phyloP scores from a whole-genome alignment of 2,888 invertebrate genomes.

The Mechanitis messenoides region DNA sequence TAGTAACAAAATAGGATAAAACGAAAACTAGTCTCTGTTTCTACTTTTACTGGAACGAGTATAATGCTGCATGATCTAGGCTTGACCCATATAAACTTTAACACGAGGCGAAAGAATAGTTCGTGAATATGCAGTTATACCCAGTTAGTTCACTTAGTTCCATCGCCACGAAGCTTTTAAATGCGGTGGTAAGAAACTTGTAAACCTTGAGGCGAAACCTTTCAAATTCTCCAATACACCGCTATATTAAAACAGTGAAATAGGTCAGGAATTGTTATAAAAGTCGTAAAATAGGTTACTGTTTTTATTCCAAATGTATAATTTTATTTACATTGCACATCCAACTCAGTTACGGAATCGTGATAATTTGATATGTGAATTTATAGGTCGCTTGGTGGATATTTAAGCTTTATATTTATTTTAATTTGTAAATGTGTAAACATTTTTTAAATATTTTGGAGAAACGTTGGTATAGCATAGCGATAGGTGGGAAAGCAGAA shows the following conservation, averaged over 20 bases:
- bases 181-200: slow-evolving; percentile 59
- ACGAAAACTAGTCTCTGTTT: slow-evolving; percentile 17
- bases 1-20: slow-evolving; percentile 8
- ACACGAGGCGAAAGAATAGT: slow-evolving; percentile 54
- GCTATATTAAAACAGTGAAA: slow-evolving; percentile 43
- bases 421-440: slow-evolving; percentile 9
- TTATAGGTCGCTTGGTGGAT: slow-evolving; percentile 10
- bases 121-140: slow-evolving; percentile 57
- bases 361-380: slow-evolving; percentile 22
- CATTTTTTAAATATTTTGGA: slow-evolving; percentile 3
- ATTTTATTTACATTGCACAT: slow-evolving; percentile 17
- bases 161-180: slow-evolving; percentile 59
- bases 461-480: too few species aligned
- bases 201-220: slow-evolving; percentile 52
- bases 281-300: slow-evolving; percentile 23
- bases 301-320: slow-evolving; percentile 22
- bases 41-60: slow-evolving; percentile 18
- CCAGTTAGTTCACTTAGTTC: slow-evolving; percentile 67
- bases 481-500: too few species aligned
- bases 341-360: slow-evolving; percentile 16
- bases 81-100: slow-evolving; percentile 70
- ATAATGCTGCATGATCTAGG: slow-evolving; percentile 63
- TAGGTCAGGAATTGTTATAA: slow-evolving; percentile 45
- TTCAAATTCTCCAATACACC: slow-evolving; percentile 53
- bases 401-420: slow-evolving; percentile 12